These are phyloP conservation scores for Zaprionus bogoriensis DNA, from an alignment of 2,888 invertebrate species.

Conservation along the genomic window DNA sequence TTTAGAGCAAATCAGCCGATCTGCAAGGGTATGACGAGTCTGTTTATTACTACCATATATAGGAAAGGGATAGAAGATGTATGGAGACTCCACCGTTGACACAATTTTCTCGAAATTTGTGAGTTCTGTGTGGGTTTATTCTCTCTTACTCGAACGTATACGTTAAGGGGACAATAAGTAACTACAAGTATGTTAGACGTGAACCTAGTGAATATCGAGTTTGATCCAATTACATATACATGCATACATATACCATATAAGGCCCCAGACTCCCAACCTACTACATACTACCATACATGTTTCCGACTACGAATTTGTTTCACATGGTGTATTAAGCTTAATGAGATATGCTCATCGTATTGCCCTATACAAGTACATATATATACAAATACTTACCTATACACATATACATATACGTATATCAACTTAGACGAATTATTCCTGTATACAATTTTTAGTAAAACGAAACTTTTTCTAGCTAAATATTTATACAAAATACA, in stretches of 20 bases:
- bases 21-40: background rate
- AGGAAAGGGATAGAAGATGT: background rate
- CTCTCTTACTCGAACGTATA: conserved; percentile 49
- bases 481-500: conserved; percentile 63
- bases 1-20: background rate
- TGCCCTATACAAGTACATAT: conserved; percentile 18
- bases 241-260: conserved; percentile 3
- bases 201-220: conserved; percentile 16
- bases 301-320: conserved; percentile 69
- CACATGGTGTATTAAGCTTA: conserved; percentile 65
- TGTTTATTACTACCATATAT: background rate
- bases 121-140: conserved; percentile 14
- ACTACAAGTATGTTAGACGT: conserved; percentile 33
- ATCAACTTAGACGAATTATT: conserved; percentile 63
- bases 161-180: conserved; percentile 78
- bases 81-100: conserved; percentile 37
- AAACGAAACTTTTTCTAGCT: conserved; percentile 60
- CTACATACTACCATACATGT: conserved; percentile 26
- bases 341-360: conserved; percentile 45
- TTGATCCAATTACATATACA: conserved; percentile 1
- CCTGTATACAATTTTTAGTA: conserved; percentile 68
- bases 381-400: conserved; percentile 11
- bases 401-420: conserved; percentile 4
- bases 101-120: background rate
- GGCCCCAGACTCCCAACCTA: background rate